A percentile compares a stretch with the other conserved stretches of the same genome.
Evolutionary conservation across 2,888 invertebrate genomes (phyloP).

Genomic region (Tribolium freemani): DNA sequence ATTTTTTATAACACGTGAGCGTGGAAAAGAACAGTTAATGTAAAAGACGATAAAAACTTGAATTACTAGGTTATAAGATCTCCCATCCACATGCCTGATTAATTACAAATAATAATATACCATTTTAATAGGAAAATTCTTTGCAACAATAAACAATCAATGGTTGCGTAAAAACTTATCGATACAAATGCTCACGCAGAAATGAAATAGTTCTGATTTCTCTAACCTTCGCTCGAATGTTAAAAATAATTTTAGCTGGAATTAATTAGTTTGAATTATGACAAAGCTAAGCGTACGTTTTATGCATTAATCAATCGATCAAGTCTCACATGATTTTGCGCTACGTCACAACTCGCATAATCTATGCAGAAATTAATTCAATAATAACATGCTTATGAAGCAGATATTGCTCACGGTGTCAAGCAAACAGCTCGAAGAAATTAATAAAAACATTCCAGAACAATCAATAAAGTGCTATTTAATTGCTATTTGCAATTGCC

Average conservation of each 20-base stretch:
- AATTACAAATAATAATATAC: slow-evolving; percentile 50
- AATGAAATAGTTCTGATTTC: slow-evolving; percentile 21
- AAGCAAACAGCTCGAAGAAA: slow-evolving; percentile 8
- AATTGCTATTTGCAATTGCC: slow-evolving; percentile 25
- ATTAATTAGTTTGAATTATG: background rate
- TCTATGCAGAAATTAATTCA: slow-evolving; percentile 15
- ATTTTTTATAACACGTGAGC: slow-evolving; percentile 54
- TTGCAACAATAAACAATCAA: slow-evolving; percentile 36
- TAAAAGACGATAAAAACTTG: slow-evolving; percentile 45
- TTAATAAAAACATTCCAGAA: slow-evolving; percentile 27
- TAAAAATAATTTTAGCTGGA: background rate
- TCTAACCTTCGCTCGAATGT: slow-evolving; percentile 14
- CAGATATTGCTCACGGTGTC: slow-evolving; percentile 5
- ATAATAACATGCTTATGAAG: slow-evolving; percentile 17
- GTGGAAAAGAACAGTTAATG: slow-evolving; percentile 47
- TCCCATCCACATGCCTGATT: slow-evolving; percentile 49
- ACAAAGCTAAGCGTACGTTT: background rate
- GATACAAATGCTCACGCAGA: slow-evolving; percentile 3
- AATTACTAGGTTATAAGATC: slow-evolving; percentile 50
- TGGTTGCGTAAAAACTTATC: slow-evolving; percentile 33
- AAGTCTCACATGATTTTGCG: background rate
- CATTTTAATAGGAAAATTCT: slow-evolving; percentile 43
- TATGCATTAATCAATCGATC: background rate
- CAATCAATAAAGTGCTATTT: slow-evolving; percentile 22
- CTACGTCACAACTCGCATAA: background rate